A percentile compares a stretch with the other conserved stretches of the same genome.
These are phyloP conservation scores for Phrynosoma platyrhinos DNA, from an alignment of 2,113 vertebrate species.

Conservation along the genomic window DNA sequence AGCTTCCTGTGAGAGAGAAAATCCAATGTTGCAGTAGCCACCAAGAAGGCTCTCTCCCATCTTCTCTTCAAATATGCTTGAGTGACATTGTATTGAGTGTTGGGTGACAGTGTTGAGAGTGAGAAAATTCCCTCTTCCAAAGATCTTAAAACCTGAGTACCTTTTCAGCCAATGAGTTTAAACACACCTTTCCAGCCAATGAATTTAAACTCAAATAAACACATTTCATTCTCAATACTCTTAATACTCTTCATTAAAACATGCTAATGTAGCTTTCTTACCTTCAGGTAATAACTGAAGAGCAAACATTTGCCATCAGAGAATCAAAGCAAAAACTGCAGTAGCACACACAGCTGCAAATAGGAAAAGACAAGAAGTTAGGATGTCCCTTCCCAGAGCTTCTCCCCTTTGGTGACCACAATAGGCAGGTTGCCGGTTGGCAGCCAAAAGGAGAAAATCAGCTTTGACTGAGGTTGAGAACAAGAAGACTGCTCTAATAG, in stretches of 20 bases:
- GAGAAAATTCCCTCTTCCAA: too few relatives aligned
- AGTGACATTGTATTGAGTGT: too few relatives aligned
- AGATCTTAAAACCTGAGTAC: too few relatives aligned
- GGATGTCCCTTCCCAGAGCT: background rate
- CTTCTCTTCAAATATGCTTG: too few relatives aligned
- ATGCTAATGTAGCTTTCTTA: background rate
- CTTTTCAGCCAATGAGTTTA: too few relatives aligned
- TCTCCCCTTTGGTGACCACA: conserved; percentile 1
- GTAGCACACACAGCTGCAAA: background rate
- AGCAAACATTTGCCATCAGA: background rate
- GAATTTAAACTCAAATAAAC: background rate
- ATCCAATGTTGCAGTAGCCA: too few relatives aligned
- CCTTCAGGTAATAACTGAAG: background rate
- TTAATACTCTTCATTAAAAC: background rate
- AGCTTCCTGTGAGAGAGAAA: too few relatives aligned
- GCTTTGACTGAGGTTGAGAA: background rate
- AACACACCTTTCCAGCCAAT: too few relatives aligned
- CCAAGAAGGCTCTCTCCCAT: too few relatives aligned
- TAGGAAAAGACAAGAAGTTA: background rate
- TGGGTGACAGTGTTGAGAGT: too few relatives aligned
- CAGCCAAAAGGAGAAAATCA: background rate
- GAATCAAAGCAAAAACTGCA: background rate
- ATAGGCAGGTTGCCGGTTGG: background rate
- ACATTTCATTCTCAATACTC: background rate
- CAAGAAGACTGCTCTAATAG: background rate